A percentile compares a stretch with the other conserved stretches of the same genome.
Conservation (phyloP, 2,888 invertebrate genomes). For the Diploptera punctata region DNA sequence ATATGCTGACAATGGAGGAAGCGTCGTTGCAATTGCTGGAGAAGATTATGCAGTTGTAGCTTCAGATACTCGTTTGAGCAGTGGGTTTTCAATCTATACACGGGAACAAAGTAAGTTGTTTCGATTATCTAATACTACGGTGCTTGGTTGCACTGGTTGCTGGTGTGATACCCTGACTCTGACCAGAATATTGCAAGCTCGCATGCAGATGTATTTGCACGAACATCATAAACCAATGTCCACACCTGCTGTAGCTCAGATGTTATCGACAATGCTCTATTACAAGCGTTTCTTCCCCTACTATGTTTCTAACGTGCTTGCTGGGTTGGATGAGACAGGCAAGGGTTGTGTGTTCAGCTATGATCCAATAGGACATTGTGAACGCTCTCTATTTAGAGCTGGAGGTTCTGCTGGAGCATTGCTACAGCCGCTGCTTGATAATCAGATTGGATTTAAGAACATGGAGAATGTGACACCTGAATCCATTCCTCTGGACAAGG, state of each 20-base stretch:
- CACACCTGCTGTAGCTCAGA: slow-evolving; percentile 92
- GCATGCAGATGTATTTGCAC: slow-evolving; percentile 94
- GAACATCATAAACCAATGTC: slow-evolving; percentile 93
- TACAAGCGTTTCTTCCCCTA: slow-evolving; percentile 98
- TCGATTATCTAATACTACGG: slow-evolving; percentile 78
- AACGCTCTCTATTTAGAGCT: slow-evolving; percentile 82
- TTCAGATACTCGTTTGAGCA: slow-evolving; percentile 91
- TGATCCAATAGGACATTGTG: slow-evolving; percentile 97
- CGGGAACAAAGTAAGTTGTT: slow-evolving; percentile 90
- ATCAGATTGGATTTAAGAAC: slow-evolving; percentile 93
- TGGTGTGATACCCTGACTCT: slow-evolving; percentile 97
- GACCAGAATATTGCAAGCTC: slow-evolving; percentile 80
- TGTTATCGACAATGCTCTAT: slow-evolving; percentile 95
- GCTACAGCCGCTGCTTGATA: slow-evolving; percentile 94
- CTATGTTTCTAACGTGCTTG: slow-evolving; percentile 93
- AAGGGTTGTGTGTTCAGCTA: slow-evolving; percentile 96
- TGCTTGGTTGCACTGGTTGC: slow-evolving; percentile 95
- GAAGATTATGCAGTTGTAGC: slow-evolving; percentile 95
- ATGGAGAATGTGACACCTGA: slow-evolving; percentile 71
- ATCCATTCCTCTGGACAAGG: slow-evolving; percentile 78
- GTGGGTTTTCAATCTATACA: slow-evolving; percentile 90
- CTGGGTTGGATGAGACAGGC: slow-evolving; percentile 91
- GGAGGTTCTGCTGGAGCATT: slow-evolving; percentile 91
- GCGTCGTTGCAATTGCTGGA: slow-evolving; percentile 94
- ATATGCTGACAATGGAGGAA: slow-evolving; percentile 82